Percentiles rank a stretch among this genome's conserved stretches.
These are phyloP conservation scores for Oreochromis niloticus DNA, from an alignment of 2,113 vertebrate genomes.

Conservation along the genomic window DNA sequence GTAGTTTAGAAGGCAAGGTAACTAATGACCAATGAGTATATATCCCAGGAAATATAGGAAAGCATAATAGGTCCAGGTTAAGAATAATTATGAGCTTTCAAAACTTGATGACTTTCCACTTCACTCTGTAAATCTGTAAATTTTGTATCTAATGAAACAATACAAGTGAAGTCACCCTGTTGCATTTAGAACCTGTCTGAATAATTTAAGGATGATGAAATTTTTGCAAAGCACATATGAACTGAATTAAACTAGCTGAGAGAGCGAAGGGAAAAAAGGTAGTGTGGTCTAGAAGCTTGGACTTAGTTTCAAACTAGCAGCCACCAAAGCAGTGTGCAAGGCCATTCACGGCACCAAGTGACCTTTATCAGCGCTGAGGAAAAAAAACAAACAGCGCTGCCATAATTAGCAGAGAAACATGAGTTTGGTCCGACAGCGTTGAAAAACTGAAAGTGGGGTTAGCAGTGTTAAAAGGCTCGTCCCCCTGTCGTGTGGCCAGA, in stretches of 20 bases:
- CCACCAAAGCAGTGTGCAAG: constrained; percentile 11
- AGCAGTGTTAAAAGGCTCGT: constrained; percentile 41
- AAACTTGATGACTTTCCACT: not conserved
- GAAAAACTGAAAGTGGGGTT: constrained; percentile 1
- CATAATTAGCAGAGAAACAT: not conserved
- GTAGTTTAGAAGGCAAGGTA: not conserved
- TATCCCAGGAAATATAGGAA: not conserved
- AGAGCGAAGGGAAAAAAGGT: not conserved
- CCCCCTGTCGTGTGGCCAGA: not conserved
- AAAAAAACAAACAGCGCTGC: not conserved
- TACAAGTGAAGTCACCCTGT: not conserved
- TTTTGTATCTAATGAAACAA: not conserved
- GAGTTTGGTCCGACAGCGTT: not conserved
- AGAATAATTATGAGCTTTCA: not conserved
- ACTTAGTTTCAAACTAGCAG: not conserved
- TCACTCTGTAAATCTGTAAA: not conserved
- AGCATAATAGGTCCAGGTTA: not conserved
- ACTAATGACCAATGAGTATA: not conserved
- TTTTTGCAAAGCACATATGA: not conserved
- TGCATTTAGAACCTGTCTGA: not conserved
- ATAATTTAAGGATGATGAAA: not conserved
- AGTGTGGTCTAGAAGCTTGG: not conserved
- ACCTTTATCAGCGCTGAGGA: not conserved
- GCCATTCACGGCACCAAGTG: not conserved
- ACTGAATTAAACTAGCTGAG: not conserved